Base-by-base conservation (phyloP, 2,888 invertebrate species). In the Melieria crassipennis region DNA sequence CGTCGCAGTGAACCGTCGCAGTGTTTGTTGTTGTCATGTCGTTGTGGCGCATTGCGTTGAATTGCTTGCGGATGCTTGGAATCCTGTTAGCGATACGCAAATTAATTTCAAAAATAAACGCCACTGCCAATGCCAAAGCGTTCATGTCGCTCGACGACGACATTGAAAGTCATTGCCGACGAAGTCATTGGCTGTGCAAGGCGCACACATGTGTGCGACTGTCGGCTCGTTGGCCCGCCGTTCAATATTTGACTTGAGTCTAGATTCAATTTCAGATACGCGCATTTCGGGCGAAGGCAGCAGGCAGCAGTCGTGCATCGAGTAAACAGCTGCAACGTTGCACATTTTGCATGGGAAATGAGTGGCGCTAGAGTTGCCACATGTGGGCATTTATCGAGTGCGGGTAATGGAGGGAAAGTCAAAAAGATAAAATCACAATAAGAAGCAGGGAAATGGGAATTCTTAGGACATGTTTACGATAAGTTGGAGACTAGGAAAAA, bases 231-330 rank as follows among this genome's bases (percentile, higher is more conserved):
- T 47, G 6, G 56, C 16, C 13, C 9, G 11, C 2, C 9, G 9
- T 16, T 62, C 47, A 63, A 62, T 73, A 70, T 69, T 68, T 79
- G 80, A 77, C 80, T 81, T n/a, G 78, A 80, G 80, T 79, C 80
- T 75, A 77, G 82, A 81, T 81, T 81, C 80, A 81, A 82, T 81
- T 81, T 81, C 76, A 82, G 82, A 82, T 81, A 66, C 16, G 57
- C 30, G 30, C 30, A 30, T 30, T 66, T 50, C 48, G 43, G 57
- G 57, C 13, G 45, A 55, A 50, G 55, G 9, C 45, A 45, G n/a
- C 50, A 65, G 11, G 30, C 11, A 65, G 11, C 50, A 30, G 30
- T 13, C 30, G 7, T 13, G 13, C 6, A 56, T 4, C 56, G 6
- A n/a, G 13, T 56, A 56, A 56, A 56, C 10, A 56, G 30, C 30